Conservation (phyloP, 2,888 invertebrate species). For the Thereva unica region DNA sequence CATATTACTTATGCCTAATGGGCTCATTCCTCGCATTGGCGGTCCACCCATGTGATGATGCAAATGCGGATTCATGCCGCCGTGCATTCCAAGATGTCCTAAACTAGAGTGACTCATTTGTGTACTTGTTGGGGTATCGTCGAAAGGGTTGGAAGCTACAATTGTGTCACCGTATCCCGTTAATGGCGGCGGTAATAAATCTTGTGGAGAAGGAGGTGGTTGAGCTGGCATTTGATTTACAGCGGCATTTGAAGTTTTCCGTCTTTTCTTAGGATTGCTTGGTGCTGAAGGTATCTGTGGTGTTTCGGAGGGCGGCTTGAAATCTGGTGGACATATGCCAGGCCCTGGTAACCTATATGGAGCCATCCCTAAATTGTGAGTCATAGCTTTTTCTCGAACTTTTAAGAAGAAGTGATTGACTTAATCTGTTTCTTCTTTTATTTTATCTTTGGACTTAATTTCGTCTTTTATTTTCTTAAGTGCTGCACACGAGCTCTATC, state of each 20-base stretch:
- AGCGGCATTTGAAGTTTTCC: constrained; percentile 75
- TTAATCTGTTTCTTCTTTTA: constrained; percentile 22
- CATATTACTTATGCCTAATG: constrained; percentile 60
- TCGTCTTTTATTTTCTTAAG: constrained; percentile 8
- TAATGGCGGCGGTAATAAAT: constrained; percentile 76
- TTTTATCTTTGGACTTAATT: constrained; percentile 5
- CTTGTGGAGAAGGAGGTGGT: constrained; percentile 74
- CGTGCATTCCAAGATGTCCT: constrained; percentile 49
- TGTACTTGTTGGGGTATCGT: constrained; percentile 69
- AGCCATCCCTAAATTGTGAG: constrained; percentile 83
- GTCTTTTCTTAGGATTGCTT: constrained; percentile 84
- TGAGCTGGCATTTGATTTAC: constrained; percentile 66
- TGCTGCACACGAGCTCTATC: constrained; percentile 31
- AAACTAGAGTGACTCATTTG: constrained; percentile 59
- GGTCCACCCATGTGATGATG: constrained; percentile 57
- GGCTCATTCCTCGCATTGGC: constrained; percentile 63
- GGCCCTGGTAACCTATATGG: constrained; percentile 75
- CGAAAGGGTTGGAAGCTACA: constrained; percentile 92
- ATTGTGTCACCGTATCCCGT: constrained; percentile 92
- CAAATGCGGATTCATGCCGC: constrained; percentile 51
- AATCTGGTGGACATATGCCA: constrained; percentile 73
- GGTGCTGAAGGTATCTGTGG: constrained; percentile 75
- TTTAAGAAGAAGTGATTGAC: neutral
- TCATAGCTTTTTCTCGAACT: constrained; percentile 60
- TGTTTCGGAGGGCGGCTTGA: constrained; percentile 73